Conservation (phyloP, 2,888 invertebrate species). For the Xestia xanthographa region DNA sequence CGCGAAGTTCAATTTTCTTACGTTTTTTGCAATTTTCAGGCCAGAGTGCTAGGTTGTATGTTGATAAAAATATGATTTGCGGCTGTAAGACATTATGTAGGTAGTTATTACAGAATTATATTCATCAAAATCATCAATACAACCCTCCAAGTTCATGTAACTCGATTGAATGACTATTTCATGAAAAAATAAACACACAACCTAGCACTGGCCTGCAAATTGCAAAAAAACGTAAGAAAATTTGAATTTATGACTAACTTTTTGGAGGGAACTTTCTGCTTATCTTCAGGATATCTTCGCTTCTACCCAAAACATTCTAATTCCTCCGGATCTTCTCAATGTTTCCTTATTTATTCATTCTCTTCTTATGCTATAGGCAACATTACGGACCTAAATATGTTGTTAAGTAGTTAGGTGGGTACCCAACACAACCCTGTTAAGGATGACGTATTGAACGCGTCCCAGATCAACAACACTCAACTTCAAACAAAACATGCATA, state of each 20-base stretch:
- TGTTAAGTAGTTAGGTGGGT: not conserved
- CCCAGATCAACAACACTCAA: slow-evolving; percentile 35
- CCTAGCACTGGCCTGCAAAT: no score
- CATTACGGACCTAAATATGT: not conserved
- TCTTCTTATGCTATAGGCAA: not conserved
- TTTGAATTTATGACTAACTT: not conserved
- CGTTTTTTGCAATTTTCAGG: no score
- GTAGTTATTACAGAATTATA: no score
- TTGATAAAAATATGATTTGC: no score
- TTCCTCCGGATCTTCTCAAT: not conserved
- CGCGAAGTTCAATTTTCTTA: no score
- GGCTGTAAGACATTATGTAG: no score
- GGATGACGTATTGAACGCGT: slow-evolving; percentile 24
- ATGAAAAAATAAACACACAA: no score
- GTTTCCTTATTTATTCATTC: not conserved
- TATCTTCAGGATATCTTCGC: not conserved
- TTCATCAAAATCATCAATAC: no score
- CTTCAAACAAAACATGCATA: slow-evolving; percentile 48
- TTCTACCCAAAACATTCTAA: not conserved
- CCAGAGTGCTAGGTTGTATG: no score
- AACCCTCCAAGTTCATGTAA: no score
- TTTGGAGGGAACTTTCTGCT: not conserved
- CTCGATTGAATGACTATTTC: no score
- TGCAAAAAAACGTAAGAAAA: no score
- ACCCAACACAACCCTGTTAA: not conserved